Conservation (phyloP, 2,113 vertebrate genomes). For the Etheostoma cragini region DNA sequence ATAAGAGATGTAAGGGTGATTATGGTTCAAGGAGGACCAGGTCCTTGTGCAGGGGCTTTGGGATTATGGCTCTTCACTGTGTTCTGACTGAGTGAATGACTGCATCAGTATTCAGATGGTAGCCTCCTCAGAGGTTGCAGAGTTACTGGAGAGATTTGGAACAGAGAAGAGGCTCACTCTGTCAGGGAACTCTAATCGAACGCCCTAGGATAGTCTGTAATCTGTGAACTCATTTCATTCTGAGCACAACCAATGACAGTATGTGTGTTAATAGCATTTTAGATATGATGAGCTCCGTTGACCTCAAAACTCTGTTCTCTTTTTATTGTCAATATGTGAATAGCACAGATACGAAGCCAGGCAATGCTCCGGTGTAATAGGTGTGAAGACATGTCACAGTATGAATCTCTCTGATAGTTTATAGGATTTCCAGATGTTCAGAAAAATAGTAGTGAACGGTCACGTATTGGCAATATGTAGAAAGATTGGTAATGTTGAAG, state of each 20-base stretch:
- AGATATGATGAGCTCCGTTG: slow-evolving; percentile 64
- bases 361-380: slow-evolving; percentile 36
- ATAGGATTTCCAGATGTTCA: slow-evolving; percentile 34
- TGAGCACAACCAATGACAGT: slow-evolving; percentile 56
- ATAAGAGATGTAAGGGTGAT: slow-evolving; percentile 83
- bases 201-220: slow-evolving; percentile 42
- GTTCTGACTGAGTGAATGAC: slow-evolving; percentile 63
- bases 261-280: slow-evolving; percentile 58
- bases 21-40: slow-evolving; percentile 77
- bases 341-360: slow-evolving; percentile 23
- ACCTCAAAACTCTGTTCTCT: slow-evolving; percentile 53
- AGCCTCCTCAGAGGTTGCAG: slow-evolving; percentile 58
- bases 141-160: slow-evolving; percentile 67
- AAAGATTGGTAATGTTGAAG: neutral
- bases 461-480: neutral
- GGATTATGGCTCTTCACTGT: slow-evolving; percentile 71
- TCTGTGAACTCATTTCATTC: slow-evolving; percentile 54
- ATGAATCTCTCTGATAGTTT: slow-evolving; percentile 28
- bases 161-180: slow-evolving; percentile 30
- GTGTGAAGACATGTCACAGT: slow-evolving; percentile 32
- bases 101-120: slow-evolving; percentile 78
- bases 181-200: slow-evolving; percentile 44
- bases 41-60: slow-evolving; percentile 74
- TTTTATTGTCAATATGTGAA: slow-evolving; percentile 51
- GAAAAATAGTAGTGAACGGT: slow-evolving; percentile 28